Conservation (phyloP, 2,888 invertebrate genomes). For the Trilocha varians region DNA sequence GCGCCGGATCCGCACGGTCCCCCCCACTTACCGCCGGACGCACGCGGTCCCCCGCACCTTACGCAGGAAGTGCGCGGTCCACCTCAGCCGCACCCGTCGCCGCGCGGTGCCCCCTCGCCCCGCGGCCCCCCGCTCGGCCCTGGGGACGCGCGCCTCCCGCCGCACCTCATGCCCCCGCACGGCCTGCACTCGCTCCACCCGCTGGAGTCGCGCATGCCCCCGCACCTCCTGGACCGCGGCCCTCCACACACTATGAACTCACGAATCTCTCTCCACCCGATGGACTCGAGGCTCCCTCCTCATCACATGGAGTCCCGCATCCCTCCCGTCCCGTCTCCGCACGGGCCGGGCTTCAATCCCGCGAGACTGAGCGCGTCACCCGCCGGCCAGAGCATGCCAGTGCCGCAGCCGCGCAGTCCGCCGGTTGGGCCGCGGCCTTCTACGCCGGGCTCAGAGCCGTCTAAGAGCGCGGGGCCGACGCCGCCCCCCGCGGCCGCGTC, state of each 20-base stretch:
- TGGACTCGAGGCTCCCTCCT: conserved; percentile 33
- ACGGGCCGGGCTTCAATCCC: conserved; percentile 1
- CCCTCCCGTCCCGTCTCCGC: conserved; percentile 9
- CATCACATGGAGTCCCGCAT: conserved; percentile 1
- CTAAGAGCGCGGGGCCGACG: conserved; percentile 3
- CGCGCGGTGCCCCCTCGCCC: conserved; percentile 21
- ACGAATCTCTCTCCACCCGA: conserved; percentile 10
- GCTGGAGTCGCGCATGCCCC: conserved; percentile 9
- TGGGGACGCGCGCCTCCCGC: conserved; percentile 3
- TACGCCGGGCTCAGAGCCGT: conserved; percentile 8
- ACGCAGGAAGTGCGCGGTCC: no score
- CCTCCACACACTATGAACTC: not conserved
- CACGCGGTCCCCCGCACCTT: no score
- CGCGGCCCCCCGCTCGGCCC: conserved; percentile 38
- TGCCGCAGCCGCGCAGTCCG: conserved; percentile 8
- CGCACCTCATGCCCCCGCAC: conserved; percentile 11
- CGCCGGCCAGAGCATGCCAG: conserved; percentile 8
- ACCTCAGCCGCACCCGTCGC: conserved; percentile 1
- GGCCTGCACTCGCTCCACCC: no score
- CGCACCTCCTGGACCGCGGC: conserved; percentile 6
- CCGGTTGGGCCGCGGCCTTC: conserved; percentile 6
- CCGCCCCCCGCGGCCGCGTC: conserved; percentile 13
- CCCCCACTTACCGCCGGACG: no score
- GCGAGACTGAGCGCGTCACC: conserved; percentile 11
- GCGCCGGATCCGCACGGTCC: no score